These are phyloP conservation scores for Seriola dumerili DNA, from an alignment of 2,113 vertebrate genomes.

Conservation along the genomic window DNA sequence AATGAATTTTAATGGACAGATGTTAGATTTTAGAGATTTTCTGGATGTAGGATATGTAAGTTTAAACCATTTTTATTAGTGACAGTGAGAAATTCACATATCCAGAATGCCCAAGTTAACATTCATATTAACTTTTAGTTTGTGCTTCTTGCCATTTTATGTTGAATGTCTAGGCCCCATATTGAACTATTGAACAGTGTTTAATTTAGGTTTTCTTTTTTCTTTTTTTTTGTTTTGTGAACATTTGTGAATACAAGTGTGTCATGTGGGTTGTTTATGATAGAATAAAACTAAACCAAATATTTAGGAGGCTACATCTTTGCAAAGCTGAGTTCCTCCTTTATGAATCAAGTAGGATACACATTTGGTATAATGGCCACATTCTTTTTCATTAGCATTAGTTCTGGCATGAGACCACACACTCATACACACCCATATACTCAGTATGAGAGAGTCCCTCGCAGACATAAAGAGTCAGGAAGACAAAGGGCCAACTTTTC, in stretches of 20 bases:
- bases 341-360: neutral
- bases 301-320: neutral
- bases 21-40: neutral
- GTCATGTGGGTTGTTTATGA: neutral
- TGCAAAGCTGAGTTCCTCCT: neutral
- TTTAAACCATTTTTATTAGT: neutral
- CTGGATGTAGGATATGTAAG: neutral
- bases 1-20: neutral
- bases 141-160: too few relatives aligned
- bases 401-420: slow-evolving; percentile 21
- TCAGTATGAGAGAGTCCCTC: slow-evolving; percentile 55
- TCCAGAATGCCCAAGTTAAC: neutral
- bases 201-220: neutral
- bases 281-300: neutral
- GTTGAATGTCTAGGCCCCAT: neutral
- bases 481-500: slow-evolving; percentile 89
- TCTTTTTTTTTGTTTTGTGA: neutral
- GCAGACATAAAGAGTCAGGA: slow-evolving; percentile 81
- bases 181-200: neutral
- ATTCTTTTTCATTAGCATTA: slow-evolving; percentile 12
- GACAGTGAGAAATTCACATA: neutral
- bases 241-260: neutral
- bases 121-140: neutral
- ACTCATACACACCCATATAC: slow-evolving; percentile 37
- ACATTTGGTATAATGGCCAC: slow-evolving; percentile 6